These are phyloP conservation scores for Tauraco hartlaubi DNA, from an alignment of 2,797 vertebrate species.

Conservation along the genomic window DNA sequence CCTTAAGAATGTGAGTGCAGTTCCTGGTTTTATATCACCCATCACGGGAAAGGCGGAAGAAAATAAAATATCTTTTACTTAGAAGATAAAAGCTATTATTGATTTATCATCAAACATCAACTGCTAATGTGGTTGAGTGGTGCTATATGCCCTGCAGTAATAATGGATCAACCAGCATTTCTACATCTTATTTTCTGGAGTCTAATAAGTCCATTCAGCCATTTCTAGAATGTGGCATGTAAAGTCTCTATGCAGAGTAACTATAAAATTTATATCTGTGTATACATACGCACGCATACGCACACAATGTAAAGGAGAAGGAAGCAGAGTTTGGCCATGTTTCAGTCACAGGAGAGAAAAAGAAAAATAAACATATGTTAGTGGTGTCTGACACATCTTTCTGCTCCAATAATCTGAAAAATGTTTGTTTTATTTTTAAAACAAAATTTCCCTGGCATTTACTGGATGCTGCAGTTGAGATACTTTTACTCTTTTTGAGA, in stretches of 20 bases:
- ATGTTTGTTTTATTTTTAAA: conserved; percentile 76
- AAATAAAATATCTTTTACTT: conserved; percentile 79
- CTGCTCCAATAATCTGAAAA: conserved; percentile 79
- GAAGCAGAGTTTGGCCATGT: conserved; percentile 65
- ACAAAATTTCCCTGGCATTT: conserved; percentile 70
- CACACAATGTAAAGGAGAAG: conserved; percentile 56
- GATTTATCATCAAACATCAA: conserved; percentile 78
- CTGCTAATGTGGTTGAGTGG: conserved; percentile 74
- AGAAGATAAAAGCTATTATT: conserved; percentile 75
- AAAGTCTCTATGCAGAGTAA: conserved; percentile 59
- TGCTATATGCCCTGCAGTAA: conserved; percentile 73
- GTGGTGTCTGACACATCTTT: conserved; percentile 81
- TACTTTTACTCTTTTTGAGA: not conserved
- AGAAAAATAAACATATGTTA: conserved; percentile 83
- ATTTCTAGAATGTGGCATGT: conserved; percentile 63
- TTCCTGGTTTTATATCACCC: conserved; percentile 56
- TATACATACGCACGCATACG: not conserved
- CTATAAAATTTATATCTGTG: conserved; percentile 32
- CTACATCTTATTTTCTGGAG: conserved; percentile 53
- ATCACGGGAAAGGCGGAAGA: conserved; percentile 28
- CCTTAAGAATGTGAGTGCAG: conserved; percentile 72
- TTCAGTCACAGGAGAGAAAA: conserved; percentile 72
- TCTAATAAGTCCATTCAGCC: conserved; percentile 62
- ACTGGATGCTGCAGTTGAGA: conserved; percentile 62
- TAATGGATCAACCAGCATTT: conserved; percentile 68